Conservation (phyloP, 1,140 invertebrate species). For the Adoxophyes honmai region DNA sequence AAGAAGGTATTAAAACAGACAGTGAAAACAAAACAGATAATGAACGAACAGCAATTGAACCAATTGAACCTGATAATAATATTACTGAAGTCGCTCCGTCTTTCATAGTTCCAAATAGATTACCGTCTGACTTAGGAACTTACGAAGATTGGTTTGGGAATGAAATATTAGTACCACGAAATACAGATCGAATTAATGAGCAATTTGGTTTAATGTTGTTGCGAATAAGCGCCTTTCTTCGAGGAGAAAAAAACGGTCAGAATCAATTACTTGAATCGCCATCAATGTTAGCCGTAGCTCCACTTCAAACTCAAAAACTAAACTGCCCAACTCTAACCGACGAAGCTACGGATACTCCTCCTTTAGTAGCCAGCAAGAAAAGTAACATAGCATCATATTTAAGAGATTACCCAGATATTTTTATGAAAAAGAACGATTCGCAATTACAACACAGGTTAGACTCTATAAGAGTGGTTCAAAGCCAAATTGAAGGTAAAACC, state of each 20-base stretch:
- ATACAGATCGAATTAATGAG: constrained; percentile 60
- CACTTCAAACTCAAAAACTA: constrained; percentile 28
- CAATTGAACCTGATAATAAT: too few relatives aligned
- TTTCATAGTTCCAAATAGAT: constrained; percentile 35
- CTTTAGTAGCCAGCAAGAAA: constrained; percentile 38
- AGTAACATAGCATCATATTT: constrained; percentile 48
- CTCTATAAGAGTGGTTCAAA: constrained; percentile 22
- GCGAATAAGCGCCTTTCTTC: constrained; percentile 46
- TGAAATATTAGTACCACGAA: constrained; percentile 52
- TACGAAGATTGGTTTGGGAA: constrained; percentile 57
- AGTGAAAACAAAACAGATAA: constrained; percentile 11
- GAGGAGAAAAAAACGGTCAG: constrained; percentile 31
- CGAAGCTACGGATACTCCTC: constrained; percentile 46
- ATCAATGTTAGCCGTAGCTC: constrained; percentile 20
- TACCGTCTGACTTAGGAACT: constrained; percentile 39
- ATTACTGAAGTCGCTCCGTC: too few relatives aligned
- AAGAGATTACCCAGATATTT: constrained; percentile 60
- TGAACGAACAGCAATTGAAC: too few relatives aligned
- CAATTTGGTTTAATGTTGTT: constrained; percentile 65
- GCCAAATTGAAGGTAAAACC: constrained; percentile 16
- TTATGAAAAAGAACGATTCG: constrained; percentile 51
- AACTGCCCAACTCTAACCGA: constrained; percentile 23
- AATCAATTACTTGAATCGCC: constrained; percentile 26
- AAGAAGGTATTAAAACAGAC: constrained; percentile 29
- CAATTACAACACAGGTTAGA: constrained; percentile 22